Percentiles rank a stretch among this genome's conserved stretches.
phyloP scores from a whole-genome alignment of 1,140 invertebrate genomes.

The Varroa destructor region DNA sequence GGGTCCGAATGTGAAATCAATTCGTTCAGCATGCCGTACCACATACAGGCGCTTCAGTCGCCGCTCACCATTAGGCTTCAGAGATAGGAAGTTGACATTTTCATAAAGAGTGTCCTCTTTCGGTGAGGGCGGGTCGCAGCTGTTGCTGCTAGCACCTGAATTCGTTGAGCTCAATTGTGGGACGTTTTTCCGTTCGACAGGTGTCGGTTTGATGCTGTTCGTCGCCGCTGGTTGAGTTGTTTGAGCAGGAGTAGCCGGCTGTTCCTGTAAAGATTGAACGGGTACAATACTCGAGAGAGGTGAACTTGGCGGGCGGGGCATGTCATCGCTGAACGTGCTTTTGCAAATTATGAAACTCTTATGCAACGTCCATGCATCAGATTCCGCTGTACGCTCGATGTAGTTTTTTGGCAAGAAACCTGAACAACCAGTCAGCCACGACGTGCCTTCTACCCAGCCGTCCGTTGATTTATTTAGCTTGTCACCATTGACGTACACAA shows the following conservation, averaged over 20 bases:
- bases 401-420: slow-evolving; percentile 67
- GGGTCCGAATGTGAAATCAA: slow-evolving; percentile 74
- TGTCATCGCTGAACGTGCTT: slow-evolving; percentile 20
- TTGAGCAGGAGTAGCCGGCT: background rate
- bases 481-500: slow-evolving; percentile 62
- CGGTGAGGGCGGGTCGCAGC: slow-evolving; percentile 3
- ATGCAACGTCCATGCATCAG: slow-evolving; percentile 77
- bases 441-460: slow-evolving; percentile 72
- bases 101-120: slow-evolving; percentile 23
- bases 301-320: slow-evolving; percentile 5
- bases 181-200: background rate
- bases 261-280: background rate
- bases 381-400: slow-evolving; percentile 65
- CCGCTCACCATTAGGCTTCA: slow-evolving; percentile 1
- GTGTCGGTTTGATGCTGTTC: background rate
- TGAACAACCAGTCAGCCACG: slow-evolving; percentile 61
- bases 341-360: slow-evolving; percentile 37
- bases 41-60: slow-evolving; percentile 53
- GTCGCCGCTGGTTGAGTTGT: background rate
- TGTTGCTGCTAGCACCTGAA: background rate
- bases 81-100: slow-evolving; percentile 9
- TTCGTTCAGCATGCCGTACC: slow-evolving; percentile 70
- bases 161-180: background rate
- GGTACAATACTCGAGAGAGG: background rate
- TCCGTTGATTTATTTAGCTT: slow-evolving; percentile 57